These are phyloP conservation scores for Meandrusa payeni DNA, from an alignment of 2,888 invertebrate genomes.

Conservation along the genomic window DNA sequence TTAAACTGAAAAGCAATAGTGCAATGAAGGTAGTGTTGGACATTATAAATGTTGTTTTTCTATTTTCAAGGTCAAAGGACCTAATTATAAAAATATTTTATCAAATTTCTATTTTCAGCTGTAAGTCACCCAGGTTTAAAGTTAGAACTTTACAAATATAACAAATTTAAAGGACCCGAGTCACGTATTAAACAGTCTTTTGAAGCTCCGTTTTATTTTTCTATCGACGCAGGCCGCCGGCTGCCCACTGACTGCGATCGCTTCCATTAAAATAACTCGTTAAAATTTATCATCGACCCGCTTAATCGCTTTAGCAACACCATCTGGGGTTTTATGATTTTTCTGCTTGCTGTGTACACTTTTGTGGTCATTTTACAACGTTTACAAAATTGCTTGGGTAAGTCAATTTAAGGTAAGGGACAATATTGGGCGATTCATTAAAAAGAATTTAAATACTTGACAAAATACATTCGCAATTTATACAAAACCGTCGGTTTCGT, in stretches of 20 bases:
- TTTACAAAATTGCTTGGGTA: conserved; percentile 68
- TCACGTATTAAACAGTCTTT: conserved; percentile 65
- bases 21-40: too few relatives aligned
- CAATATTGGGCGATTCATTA: conserved; percentile 4
- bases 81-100: too few relatives aligned
- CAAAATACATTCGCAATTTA: conserved; percentile 46
- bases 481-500: too few relatives aligned
- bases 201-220: conserved; percentile 74
- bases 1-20: too few relatives aligned
- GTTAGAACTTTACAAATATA: background rate
- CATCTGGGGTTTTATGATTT: conserved; percentile 81
- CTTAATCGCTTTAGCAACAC: conserved; percentile 80
- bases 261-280: conserved; percentile 81
- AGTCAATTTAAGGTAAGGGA: conserved; percentile 42
- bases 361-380: conserved; percentile 74
- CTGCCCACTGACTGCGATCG: conserved; percentile 77
- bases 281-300: conserved; percentile 81
- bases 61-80: too few relatives aligned
- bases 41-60: too few relatives aligned
- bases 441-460: background rate
- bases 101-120: too few relatives aligned
- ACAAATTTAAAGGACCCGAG: conserved; percentile 41
- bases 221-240: conserved; percentile 72
- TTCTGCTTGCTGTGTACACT: conserved; percentile 76
- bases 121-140: too few relatives aligned